phyloP scores from a whole-genome alignment of 2,113 vertebrate species.

The Pteronura brasiliensis region DNA sequence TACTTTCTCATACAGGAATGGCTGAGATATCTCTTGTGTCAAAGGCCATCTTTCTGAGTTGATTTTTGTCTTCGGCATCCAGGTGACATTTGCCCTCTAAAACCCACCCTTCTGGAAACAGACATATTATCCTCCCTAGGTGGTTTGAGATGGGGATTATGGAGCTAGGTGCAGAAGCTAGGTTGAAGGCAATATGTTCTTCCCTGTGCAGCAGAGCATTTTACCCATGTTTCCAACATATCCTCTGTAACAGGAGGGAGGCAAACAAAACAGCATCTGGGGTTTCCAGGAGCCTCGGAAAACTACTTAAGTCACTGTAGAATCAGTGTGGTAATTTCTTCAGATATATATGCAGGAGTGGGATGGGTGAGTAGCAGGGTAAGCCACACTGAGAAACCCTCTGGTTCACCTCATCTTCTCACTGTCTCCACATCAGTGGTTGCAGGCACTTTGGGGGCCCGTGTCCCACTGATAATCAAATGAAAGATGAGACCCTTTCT shows the following conservation, averaged over 20 bases:
- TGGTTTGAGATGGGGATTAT: not conserved
- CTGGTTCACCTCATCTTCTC: not conserved
- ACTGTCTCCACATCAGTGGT: not conserved
- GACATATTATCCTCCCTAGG: not conserved
- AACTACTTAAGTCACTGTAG: not conserved
- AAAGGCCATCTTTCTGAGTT: not conserved
- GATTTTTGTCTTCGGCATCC: not conserved
- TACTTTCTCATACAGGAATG: not conserved
- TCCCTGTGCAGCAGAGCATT: not conserved
- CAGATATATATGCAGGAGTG: not conserved
- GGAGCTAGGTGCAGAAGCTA: not conserved
- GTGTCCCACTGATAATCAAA: not conserved
- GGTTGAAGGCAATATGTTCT: not conserved
- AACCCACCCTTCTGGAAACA: not conserved
- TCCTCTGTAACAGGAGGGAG: not conserved
- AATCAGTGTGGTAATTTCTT: not conserved
- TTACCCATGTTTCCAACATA: not conserved
- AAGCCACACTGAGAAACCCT: not conserved
- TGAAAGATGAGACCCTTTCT: not conserved
- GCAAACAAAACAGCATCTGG: not conserved
- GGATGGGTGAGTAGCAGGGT: not conserved
- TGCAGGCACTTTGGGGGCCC: not conserved
- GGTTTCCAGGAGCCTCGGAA: not conserved
- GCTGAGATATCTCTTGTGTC: not conserved
- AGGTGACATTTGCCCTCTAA: not conserved